Evolutionary conservation across 2,797 vertebrate species (phyloP), one percentile per base, ranked within the genome.

Genomic region (Paguma larvata): DNA sequence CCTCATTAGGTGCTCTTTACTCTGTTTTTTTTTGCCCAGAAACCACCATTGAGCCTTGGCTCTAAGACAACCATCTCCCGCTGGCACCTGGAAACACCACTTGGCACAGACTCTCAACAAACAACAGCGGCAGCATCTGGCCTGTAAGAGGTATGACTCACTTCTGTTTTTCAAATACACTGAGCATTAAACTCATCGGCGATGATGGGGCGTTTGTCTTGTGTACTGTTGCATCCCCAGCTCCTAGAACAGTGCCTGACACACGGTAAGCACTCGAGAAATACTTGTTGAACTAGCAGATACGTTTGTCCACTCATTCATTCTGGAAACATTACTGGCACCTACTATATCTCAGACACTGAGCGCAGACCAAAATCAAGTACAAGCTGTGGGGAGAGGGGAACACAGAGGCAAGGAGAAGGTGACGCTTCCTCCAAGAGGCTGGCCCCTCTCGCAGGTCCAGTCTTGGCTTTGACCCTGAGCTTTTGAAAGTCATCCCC

Each of bases 391-490:
- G 38, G n/a, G 14, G 9, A 0, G 2, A 4, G 15, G 30, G 12
- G 27, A 16, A 25, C 2, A 6, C 27, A 21, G 44, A 27, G 2
- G 41, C 21, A 38, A 82, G n/a, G 32, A 13, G 32, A 12, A 75
- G 13, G 1, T 19, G 41, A 38, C n/a, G 11, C 27, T 41, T 32
- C 41, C 78, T 38, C 32, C 46, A 27, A 3, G 19, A 46, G 32
- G 30, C 51, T 72, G 15, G 30, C 48, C 41, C 1, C 25, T 44
- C 48, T 63, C 19, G 0, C 21, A 38, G 48, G 30, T 79, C 41
- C 93, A 65, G 25, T n/a, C 53, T 82, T 44, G 46, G n/a, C 38
- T 95, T 70, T 78, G 87, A 46, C 27, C 56, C 59, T 92, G 48
- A 62, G 14, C 21, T 27, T 73, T 65, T 79, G 41, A 44, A 84